Evolutionary conservation across 2,888 invertebrate species (phyloP).

Genomic region (Anthrax anthrax): DNA sequence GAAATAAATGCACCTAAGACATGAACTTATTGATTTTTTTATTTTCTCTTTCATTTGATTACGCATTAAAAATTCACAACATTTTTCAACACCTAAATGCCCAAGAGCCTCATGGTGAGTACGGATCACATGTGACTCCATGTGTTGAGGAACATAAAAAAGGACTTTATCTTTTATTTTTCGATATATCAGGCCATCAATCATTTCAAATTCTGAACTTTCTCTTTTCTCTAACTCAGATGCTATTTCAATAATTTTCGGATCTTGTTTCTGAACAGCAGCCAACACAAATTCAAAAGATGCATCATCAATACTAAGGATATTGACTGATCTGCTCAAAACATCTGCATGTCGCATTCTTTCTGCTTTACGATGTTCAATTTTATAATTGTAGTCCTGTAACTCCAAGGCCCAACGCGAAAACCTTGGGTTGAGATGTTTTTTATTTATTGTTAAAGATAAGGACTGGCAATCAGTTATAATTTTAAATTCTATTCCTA

Average conservation of each 20-base stretch:
- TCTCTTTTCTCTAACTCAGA: conserved; percentile 11
- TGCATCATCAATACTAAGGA: conserved; percentile 7
- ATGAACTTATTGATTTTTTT: too few relatives aligned
- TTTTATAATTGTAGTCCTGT: conserved; percentile 12
- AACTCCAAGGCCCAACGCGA: conserved; percentile 13
- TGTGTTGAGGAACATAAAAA: conserved; percentile 2
- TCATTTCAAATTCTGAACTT: conserved; percentile 7
- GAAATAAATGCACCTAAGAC: too few relatives aligned
- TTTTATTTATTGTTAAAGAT: conserved; percentile 13
- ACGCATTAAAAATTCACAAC: too few relatives aligned
- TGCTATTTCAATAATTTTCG: conserved; percentile 12
- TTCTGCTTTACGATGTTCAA: conserved; percentile 13
- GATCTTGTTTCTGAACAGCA: conserved; percentile 11
- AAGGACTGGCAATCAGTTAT: conserved; percentile 18
- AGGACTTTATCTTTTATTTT: neutral
- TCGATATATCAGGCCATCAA: conserved; percentile 8
- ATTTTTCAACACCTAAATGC: conserved; percentile 13
- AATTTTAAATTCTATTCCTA: conserved; percentile 16
- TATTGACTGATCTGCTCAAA: conserved; percentile 14
- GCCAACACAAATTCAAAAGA: conserved; percentile 10
- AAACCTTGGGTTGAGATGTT: conserved; percentile 14
- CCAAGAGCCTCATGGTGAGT: too few relatives aligned
- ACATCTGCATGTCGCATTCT: conserved; percentile 22
- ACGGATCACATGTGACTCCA: too few relatives aligned
- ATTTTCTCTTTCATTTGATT: too few relatives aligned